A percentile compares a stretch with the other conserved stretches of the same genome.
Conservation (phyloP, 2,888 invertebrate species). For the Penaeus monodon region DNA sequence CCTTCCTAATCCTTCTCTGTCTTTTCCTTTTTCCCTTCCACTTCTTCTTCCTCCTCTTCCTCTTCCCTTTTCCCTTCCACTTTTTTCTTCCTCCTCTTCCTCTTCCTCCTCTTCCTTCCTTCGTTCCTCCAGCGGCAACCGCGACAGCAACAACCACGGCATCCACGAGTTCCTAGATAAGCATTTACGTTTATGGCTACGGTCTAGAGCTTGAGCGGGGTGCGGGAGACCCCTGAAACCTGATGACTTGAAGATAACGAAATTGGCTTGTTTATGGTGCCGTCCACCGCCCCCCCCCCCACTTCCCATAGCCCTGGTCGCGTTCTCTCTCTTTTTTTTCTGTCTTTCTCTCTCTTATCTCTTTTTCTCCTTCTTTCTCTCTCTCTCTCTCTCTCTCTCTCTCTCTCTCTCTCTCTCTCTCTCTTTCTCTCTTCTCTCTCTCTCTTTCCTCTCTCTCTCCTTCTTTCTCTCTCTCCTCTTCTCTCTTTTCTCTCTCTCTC, state of each 20-base stretch:
- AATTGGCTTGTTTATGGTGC: slow-evolving; percentile 24
- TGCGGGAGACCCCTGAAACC: background rate
- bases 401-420: background rate
- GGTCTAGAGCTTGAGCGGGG: slow-evolving; percentile 2
- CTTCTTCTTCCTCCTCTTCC: background rate
- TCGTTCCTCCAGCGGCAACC: background rate
- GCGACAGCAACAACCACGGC: background rate
- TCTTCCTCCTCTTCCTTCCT: background rate
- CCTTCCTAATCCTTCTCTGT: background rate
- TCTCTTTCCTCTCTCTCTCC: background rate
- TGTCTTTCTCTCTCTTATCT: background rate
- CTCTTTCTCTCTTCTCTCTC: background rate
- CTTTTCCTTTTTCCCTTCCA: too few relatives aligned
- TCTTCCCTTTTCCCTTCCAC: too few relatives aligned
- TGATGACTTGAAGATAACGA: slow-evolving; percentile 17
- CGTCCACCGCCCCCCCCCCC: background rate
- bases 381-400: background rate
- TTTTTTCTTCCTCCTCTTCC: background rate
- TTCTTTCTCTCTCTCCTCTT: background rate
- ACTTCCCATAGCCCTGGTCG: background rate
- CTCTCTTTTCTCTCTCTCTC: background rate
- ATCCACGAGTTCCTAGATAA: background rate
- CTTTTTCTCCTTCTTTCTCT: background rate
- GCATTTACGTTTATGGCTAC: slow-evolving; percentile 23
- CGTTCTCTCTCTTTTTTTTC: background rate